Percentiles rank a stretch among this genome's conserved stretches.
These are phyloP conservation scores for Aphelinus atriplicis DNA, from an alignment of 1,140 invertebrate species.

Conservation along the genomic window DNA sequence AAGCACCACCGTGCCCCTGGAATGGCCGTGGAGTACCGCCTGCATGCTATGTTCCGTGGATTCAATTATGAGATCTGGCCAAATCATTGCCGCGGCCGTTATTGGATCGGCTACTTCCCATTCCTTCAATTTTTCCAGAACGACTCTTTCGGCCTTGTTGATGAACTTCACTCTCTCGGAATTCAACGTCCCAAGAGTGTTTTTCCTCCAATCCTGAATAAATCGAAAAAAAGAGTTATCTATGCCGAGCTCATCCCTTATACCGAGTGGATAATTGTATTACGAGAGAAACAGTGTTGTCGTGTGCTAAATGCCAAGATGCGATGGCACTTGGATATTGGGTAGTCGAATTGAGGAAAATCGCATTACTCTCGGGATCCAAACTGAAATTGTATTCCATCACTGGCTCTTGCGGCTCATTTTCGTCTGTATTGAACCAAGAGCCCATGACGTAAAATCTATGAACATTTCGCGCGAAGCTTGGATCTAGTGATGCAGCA, in stretches of 20 bases:
- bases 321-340: slow-evolving; percentile 50
- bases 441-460: slow-evolving; percentile 72
- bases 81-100: slow-evolving; percentile 49
- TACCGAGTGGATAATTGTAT: too few species aligned
- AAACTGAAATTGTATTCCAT: slow-evolving; percentile 75
- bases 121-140: slow-evolving; percentile 16
- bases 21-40: neutral
- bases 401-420: slow-evolving; percentile 55
- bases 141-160: slow-evolving; percentile 60
- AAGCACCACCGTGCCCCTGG: too few species aligned
- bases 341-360: slow-evolving; percentile 65
- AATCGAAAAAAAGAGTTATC: too few species aligned
- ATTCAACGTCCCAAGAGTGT: slow-evolving; percentile 55
- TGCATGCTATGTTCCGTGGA: neutral
- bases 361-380: slow-evolving; percentile 73
- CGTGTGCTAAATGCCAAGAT: slow-evolving; percentile 62
- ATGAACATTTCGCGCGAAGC: slow-evolving; percentile 66
- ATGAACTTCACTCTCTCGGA: slow-evolving; percentile 58
- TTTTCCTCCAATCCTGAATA: slow-evolving; percentile 60
- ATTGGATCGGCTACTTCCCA: slow-evolving; percentile 58
- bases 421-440: slow-evolving; percentile 58
- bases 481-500: slow-evolving; percentile 68
- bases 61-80: slow-evolving; percentile 46
- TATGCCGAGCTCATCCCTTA: too few species aligned
- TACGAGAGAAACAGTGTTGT: slow-evolving; percentile 50